These are phyloP conservation scores for Cassiopea andromeda DNA, from an alignment of 30 jellyfish, hydroid and myxozoan species.

Conservation along the genomic window DNA sequence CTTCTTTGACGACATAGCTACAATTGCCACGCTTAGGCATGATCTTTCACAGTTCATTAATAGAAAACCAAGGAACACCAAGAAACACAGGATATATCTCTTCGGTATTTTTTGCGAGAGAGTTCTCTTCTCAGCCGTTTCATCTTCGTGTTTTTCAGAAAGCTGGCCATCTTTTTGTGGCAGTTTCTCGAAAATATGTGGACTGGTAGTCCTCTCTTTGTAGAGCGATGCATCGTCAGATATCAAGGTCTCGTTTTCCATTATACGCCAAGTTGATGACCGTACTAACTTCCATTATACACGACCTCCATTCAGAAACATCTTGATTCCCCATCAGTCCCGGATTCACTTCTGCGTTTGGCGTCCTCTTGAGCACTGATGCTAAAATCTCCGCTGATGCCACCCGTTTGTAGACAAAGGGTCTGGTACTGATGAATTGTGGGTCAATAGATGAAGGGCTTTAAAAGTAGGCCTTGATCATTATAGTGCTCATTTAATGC, in stretches of 20 bases:
- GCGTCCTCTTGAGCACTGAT: slow-evolving; percentile 42
- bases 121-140: not conserved
- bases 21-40: slow-evolving; percentile 97
- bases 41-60: slow-evolving; percentile 98
- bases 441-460: slow-evolving; percentile 67
- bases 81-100: slow-evolving; percentile 80
- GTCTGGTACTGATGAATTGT: slow-evolving; percentile 53
- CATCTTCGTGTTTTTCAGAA: slow-evolving; percentile 15
- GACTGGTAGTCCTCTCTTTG: not conserved
- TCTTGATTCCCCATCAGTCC: not conserved
- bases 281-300: slow-evolving; percentile 12
- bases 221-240: slow-evolving; percentile 19
- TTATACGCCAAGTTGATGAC: not conserved
- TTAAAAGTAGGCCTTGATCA: slow-evolving; percentile 2
- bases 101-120: slow-evolving; percentile 68
- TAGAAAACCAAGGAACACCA: slow-evolving; percentile 83
- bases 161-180: not conserved
- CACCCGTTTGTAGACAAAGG: slow-evolving; percentile 74
- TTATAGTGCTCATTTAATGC: slow-evolving; percentile 18
- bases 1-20: slow-evolving; percentile 91
- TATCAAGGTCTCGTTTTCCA: slow-evolving; percentile 55
- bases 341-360: not conserved
- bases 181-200: not conserved
- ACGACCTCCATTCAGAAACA: not conserved
- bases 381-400: slow-evolving; percentile 71